Evolutionary conservation across 2,797 vertebrate genomes (phyloP), one percentile per base, ranked within the genome.

Genomic region (Coracias cyanogaster): DNA sequence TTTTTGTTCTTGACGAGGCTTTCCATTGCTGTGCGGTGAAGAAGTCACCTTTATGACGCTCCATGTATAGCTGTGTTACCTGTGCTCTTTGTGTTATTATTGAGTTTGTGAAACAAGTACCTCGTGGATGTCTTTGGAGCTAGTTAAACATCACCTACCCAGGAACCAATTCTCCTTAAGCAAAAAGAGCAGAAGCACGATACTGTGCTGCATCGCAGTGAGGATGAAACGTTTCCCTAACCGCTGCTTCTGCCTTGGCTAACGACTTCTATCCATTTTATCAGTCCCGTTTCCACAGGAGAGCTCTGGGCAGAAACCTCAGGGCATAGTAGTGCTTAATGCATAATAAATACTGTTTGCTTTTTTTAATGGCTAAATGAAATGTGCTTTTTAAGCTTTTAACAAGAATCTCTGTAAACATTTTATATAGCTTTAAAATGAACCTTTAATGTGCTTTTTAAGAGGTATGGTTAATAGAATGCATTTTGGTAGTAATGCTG

Each of bases 321-420:
- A 46, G 64, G 94, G 76, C 55, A 57, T 52, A 80, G 39, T 62
- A 33, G 43, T 64, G 25, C 77, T 80, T 90, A 72, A 89, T 57
- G 70, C 84, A 52, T 90, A 93, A 88, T 93, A 96, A 93, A 79
- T 86, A 64, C 16, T 86, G 15, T 89, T 96, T 91, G 77, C 8
- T 74, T 94, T 62, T 62, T 66, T 58, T 26, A 85, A 81, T 49
- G 37, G 19, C 46, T 89, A 74, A 90, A 74, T 60, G 35, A 82
- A 82, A 88, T 25, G 26, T 62, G 16, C 21, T 16, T 78, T 89
- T 93, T 37, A 86, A 78, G 35, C 33, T 93, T 90, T 87, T 90
- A 90, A 78, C 25, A 33, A n/a, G 46, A 82, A 31, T 55, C 19
- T 62, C 60, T 64, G 31, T 57, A 77, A 92, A 37, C 39, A 48